phyloP scores from a whole-genome alignment of 37 sponge, comb jelly and placozoan species.

The Amphimedon queenslandica region DNA sequence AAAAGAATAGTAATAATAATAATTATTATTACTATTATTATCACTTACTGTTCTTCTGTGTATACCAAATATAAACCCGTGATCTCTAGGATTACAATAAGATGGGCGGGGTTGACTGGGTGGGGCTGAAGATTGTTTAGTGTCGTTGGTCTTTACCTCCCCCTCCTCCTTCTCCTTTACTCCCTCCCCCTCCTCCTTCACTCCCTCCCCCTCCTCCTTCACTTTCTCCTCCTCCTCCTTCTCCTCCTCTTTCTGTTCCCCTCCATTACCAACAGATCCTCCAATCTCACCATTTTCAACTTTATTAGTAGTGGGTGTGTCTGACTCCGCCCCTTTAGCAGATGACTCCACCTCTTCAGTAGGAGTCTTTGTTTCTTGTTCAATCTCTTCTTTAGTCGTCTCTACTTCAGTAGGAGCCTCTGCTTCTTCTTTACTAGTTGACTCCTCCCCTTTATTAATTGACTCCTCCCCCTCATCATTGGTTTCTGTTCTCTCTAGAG shows the following conservation, averaged over 20 bases:
- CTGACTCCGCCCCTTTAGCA: neutral
- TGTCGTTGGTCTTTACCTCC: neutral
- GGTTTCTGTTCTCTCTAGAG: constrained; percentile 18
- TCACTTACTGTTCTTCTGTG: constrained; percentile 36
- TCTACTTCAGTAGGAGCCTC: constrained; percentile 12
- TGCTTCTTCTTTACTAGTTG: neutral
- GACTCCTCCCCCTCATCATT: constrained; percentile 7
- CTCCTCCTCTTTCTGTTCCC: neutral
- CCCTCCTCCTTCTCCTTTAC: neutral
- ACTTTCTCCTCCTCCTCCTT: neutral
- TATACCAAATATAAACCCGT: constrained; percentile 43
- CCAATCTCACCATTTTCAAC: neutral
- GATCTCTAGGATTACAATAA: neutral
- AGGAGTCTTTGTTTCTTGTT: constrained; percentile 12
- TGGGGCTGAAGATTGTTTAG: neutral
- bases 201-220: too few species aligned
- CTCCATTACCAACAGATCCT: neutral
- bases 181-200: too few species aligned
- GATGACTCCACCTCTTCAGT: constrained; percentile 9
- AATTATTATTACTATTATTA: neutral
- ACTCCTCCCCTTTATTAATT: neutral
- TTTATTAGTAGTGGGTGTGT: neutral
- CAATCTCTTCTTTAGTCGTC: neutral
- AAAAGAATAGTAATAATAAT: neutral
- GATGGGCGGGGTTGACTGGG: neutral